Evolutionary conservation across 2,113 vertebrate genomes (phyloP), one percentile per base, ranked within the genome.

Genomic region (Pterophyllum scalare): DNA sequence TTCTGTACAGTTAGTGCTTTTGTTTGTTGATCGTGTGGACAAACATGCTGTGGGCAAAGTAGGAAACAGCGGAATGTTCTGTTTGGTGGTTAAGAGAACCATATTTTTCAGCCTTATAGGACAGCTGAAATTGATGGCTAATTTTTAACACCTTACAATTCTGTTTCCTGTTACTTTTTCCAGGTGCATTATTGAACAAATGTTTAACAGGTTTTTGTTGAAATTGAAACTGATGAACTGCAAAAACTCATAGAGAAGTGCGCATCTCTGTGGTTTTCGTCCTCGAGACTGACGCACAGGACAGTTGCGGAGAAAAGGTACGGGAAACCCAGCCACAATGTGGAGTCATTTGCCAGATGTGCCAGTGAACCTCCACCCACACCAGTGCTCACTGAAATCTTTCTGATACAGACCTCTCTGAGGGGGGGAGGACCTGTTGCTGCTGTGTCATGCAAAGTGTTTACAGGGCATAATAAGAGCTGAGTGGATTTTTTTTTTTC

Each of bases 331-430:
- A 81, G 81, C 88, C 79, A 65, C 67, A 89, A 24, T 59, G 76
- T 76, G 92, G 89, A 95, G 86, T 94, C 91, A 93, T 65, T 84
- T 90, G 65, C 57, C 85, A 81, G 79, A 26, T 11, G 8, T 15
- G 83, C 87, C 86, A 79, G n/a, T n/a, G 75, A 86, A 88, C 87
- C 84, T 90, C 87, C 84, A 92, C 85, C 86, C 86, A 91, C 76
- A 72, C 52, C 79, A 76, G 59, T 6, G 1, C 59, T 72, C 54
- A 3, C 40, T 38, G 22, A 85, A 74, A 49, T 56, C 57, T 70
- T 22, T 75, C 38, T 38, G 54, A 22, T 49, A 9, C 20, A 28
- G 24, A 70, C 5, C 12, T 40, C 15, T 7, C 26, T 49, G 15
- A 22, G 38, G 31, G 59, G 2, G 20, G 62, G 20, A 15, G 10